phyloP scores from a whole-genome alignment of 2,888 invertebrate genomes.

The Blomia tropicalis region DNA sequence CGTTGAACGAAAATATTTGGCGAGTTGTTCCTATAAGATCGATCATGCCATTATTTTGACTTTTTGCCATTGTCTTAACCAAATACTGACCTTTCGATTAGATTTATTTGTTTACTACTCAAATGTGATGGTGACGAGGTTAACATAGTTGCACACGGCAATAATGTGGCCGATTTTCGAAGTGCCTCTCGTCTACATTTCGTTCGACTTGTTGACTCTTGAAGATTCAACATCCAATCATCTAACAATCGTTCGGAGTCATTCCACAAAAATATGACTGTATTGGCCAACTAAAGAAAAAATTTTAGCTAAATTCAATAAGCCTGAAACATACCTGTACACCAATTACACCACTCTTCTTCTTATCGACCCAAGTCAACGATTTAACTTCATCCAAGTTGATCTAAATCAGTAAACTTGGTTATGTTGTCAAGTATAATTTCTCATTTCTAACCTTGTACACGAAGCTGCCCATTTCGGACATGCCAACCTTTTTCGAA shows the following conservation, averaged over 20 bases:
- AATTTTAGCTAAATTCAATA: not conserved
- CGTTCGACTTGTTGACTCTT: slow-evolving; percentile 48
- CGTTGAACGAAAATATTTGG: slow-evolving; percentile 4
- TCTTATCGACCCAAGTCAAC: slow-evolving; percentile 50
- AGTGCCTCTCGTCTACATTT: slow-evolving; percentile 47
- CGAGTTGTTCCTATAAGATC: slow-evolving; percentile 2
- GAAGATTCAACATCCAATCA: slow-evolving; percentile 30
- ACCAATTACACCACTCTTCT: slow-evolving; percentile 48
- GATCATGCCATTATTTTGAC: too few relatives aligned
- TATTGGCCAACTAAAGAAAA: not conserved
- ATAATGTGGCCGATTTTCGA: slow-evolving; percentile 36
- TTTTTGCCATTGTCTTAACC: too few relatives aligned
- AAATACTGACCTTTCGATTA: not conserved
- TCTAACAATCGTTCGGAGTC: slow-evolving; percentile 25
- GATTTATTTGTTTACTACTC: not conserved
- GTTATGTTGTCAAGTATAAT: not conserved
- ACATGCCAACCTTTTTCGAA: slow-evolving; percentile 29
- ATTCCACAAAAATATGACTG: slow-evolving; percentile 15
- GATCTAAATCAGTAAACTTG: slow-evolving; percentile 22
- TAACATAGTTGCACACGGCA: slow-evolving; percentile 24
- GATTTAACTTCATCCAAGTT: slow-evolving; percentile 47
- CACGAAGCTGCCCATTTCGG: slow-evolving; percentile 32
- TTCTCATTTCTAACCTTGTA: slow-evolving; percentile 31
- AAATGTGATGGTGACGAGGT: not conserved
- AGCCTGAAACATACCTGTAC: slow-evolving; percentile 33